phyloP scores from a whole-genome alignment of 2,113 vertebrate genomes.

The Aptenodytes forsteri region DNA sequence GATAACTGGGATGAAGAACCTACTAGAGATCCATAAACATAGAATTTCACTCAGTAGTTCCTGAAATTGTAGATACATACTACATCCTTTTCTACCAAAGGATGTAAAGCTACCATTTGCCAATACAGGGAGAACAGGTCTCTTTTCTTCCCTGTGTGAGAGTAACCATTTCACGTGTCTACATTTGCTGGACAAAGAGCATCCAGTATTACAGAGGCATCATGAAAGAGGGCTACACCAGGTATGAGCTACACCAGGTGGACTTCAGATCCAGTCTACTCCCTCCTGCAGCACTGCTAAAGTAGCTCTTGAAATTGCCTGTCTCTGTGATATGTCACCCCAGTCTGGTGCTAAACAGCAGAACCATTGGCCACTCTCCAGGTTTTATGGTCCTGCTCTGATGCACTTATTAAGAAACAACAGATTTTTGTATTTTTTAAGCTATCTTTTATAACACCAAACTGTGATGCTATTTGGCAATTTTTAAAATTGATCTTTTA shows the following conservation, averaged over 20 bases:
- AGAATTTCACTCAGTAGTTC: neutral
- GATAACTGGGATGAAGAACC: neutral
- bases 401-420: neutral
- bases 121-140: neutral
- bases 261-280: neutral
- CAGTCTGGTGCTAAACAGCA: neutral
- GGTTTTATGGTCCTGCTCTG: neutral
- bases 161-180: neutral
- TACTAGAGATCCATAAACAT: neutral
- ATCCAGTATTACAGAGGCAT: neutral
- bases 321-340: neutral
- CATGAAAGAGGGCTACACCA: neutral
- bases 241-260: neutral
- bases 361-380: neutral
- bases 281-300: neutral
- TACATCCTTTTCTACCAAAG: neutral
- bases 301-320: neutral
- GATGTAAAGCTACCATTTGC: neutral
- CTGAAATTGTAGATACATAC: neutral
- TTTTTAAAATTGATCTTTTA: neutral
- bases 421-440: neutral
- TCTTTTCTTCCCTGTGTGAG: neutral
- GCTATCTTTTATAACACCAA: neutral
- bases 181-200: neutral
- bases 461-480: fast-evolving